Conservation (phyloP, 2,888 invertebrate species). For the Diarsia brunnea region DNA sequence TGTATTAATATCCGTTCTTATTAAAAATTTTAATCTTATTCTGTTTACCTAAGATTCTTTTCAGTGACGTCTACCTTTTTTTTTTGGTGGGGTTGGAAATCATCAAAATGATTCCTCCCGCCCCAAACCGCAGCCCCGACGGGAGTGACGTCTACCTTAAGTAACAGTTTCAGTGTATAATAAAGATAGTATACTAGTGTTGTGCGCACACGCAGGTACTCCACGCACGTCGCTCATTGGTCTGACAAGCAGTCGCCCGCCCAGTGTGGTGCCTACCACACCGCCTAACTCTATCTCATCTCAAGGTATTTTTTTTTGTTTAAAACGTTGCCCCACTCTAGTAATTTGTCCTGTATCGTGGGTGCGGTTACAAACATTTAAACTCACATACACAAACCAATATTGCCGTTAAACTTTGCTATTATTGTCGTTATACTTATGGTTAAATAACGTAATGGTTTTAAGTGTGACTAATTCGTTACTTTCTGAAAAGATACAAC, state of each 20-base stretch:
- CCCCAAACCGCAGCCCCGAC: too few species aligned
- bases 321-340: too few species aligned
- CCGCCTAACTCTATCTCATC: constrained; percentile 92
- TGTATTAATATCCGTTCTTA: not conserved
- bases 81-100: too few species aligned
- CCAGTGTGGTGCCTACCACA: constrained; percentile 92
- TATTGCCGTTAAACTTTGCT: too few species aligned
- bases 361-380: too few species aligned
- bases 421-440: not conserved
- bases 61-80: not conserved
- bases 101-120: too few species aligned
- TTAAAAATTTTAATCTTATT: not conserved
- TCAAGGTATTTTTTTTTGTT: constrained; percentile 76
- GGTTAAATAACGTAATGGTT: not conserved
- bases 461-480: not conserved
- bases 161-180: not conserved
- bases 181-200: not conserved
- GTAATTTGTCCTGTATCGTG: too few species aligned
- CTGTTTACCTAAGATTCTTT: not conserved
- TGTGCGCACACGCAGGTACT: constrained; percentile 90
- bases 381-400: too few species aligned
- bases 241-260: constrained; percentile 93
- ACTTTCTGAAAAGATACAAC: not conserved
- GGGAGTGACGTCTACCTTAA: not conserved
- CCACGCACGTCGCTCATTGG: constrained; percentile 95